These are phyloP conservation scores for Troilus luridus DNA, from an alignment of 2,888 invertebrate genomes.

Conservation along the genomic window DNA sequence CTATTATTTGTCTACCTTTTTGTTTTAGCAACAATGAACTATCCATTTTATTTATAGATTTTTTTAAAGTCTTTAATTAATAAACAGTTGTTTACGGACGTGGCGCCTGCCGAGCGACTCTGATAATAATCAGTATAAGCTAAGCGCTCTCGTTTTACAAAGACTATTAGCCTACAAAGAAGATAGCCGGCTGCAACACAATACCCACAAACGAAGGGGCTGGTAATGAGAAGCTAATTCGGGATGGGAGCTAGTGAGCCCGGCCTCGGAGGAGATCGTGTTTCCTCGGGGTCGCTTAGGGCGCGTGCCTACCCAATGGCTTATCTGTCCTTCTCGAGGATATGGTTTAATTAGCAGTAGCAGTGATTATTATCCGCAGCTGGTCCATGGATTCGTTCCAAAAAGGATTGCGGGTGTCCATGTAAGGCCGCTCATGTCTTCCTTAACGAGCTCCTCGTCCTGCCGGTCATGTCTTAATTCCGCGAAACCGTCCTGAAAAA, in stretches of 20 bases:
- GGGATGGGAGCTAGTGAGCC: not conserved
- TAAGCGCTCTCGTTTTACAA: slow-evolving; percentile 26
- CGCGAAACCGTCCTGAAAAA: not conserved
- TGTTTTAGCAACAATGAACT: too few relatives aligned
- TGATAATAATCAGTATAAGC: not conserved
- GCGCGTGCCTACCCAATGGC: slow-evolving; percentile 17
- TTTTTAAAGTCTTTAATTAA: not conserved
- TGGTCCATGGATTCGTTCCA: not conserved
- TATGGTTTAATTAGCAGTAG: not conserved
- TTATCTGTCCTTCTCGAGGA: not conserved
- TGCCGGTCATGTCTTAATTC: not conserved
- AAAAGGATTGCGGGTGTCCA: not conserved
- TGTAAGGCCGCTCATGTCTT: not conserved
- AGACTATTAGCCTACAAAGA: slow-evolving; percentile 35
- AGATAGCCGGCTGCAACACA: slow-evolving; percentile 3
- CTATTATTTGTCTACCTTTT: too few relatives aligned
- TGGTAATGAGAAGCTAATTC: slow-evolving; percentile 19
- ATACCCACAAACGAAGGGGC: slow-evolving; percentile 20
- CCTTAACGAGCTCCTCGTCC: not conserved
- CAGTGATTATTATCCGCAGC: not conserved
- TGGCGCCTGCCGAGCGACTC: not conserved
- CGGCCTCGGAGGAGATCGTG: not conserved
- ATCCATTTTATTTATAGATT: not conserved
- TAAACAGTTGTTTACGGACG: not conserved
- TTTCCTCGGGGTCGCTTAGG: not conserved